Evolutionary conservation across 1,140 invertebrate genomes (phyloP).

Genomic region (Nomia melanderi): DNA sequence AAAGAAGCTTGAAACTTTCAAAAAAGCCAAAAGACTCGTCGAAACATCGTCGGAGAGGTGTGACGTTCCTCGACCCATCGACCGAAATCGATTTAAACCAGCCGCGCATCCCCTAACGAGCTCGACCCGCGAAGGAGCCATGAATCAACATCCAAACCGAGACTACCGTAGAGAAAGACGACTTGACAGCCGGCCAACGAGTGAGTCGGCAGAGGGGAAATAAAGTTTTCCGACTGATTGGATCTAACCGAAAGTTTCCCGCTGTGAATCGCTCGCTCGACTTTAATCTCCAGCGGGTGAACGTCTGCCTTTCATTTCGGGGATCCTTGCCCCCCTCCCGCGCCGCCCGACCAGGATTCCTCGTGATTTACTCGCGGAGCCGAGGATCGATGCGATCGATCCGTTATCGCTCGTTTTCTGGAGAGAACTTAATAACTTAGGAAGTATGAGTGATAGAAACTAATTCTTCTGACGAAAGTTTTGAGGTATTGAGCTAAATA

Average conservation of each 20-base stretch:
- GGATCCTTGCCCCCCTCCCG: too few relatives aligned
- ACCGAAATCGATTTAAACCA: conserved; percentile 10
- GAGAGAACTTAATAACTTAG: too few relatives aligned
- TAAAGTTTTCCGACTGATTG: conserved; percentile 48
- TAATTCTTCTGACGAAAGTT: too few relatives aligned
- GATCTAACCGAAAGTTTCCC: conserved; percentile 26
- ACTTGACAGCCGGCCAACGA: too few relatives aligned
- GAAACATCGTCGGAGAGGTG: not conserved
- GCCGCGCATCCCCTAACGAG: conserved; percentile 11
- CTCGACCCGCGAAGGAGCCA: not conserved
- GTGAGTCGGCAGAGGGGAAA: conserved; percentile 4
- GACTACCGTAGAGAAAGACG: not conserved
- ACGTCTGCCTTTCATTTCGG: conserved; percentile 3
- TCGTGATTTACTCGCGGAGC: conserved; percentile 13
- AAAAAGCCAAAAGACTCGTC: not conserved
- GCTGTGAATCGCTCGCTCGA: conserved; percentile 11
- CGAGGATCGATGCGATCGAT: conserved; percentile 11
- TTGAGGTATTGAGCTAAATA: too few relatives aligned
- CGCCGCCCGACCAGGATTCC: conserved; percentile 14
- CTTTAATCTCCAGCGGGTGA: conserved; percentile 35
- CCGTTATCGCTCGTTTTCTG: not conserved
- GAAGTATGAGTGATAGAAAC: too few relatives aligned
- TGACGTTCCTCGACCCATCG: not conserved
- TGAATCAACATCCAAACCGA: conserved; percentile 37
- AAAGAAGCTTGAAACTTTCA: too few relatives aligned